Conservation (phyloP, 2,113 vertebrate genomes). For the Capreolus pygargus region DNA sequence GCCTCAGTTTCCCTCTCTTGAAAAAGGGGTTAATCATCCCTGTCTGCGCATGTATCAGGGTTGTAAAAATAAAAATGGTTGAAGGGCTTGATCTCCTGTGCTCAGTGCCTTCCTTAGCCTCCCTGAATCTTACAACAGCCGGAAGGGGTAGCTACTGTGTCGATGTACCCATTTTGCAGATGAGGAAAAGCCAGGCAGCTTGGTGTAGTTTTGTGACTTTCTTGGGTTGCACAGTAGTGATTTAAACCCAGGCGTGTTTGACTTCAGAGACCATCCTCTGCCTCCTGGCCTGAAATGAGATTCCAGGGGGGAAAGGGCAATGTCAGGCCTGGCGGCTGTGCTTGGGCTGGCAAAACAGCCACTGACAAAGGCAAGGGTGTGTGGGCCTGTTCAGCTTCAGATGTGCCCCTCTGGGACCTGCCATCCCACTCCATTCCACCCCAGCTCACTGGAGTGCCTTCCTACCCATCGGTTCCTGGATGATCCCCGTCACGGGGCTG, state of each 20-base stretch:
- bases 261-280: background rate
- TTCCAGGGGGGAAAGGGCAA: background rate
- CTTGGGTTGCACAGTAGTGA: background rate
- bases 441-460: background rate
- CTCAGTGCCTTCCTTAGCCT: background rate
- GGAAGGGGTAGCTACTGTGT: background rate
- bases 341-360: background rate
- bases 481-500: background rate
- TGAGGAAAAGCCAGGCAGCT: background rate
- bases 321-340: background rate
- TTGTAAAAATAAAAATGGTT: background rate
- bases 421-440: background rate
- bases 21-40: background rate
- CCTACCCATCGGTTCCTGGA: slow-evolving; percentile 13
- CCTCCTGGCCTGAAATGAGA: background rate
- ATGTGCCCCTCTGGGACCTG: background rate
- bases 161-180: slow-evolving; percentile 39
- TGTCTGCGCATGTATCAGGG: background rate
- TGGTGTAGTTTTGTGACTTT: background rate
- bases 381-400: background rate
- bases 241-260: background rate
- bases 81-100: background rate
- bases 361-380: background rate
- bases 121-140: background rate
- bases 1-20: background rate